Percentiles rank a stretch among this genome's conserved stretches.
phyloP scores from a whole-genome alignment of 2,113 vertebrate species.

The Balaeniceps rex region DNA sequence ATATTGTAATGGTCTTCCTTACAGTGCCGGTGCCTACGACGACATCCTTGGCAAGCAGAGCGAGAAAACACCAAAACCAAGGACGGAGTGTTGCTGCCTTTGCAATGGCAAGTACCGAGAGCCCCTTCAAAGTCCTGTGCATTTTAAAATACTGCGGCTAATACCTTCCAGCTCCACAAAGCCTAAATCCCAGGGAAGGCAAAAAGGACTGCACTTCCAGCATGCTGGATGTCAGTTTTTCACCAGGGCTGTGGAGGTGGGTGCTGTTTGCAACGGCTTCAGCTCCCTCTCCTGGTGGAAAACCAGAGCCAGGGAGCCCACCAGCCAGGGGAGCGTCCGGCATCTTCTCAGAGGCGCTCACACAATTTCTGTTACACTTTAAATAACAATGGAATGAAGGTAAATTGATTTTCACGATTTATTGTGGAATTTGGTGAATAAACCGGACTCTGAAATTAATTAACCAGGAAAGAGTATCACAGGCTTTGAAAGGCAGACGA shows the following conservation, averaged over 20 bases:
- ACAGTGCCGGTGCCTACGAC: rapidly evolving
- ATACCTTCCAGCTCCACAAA: background rate
- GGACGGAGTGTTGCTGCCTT: rapidly evolving
- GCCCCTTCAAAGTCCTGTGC: too few species aligned
- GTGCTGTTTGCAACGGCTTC: slow-evolving; percentile 59
- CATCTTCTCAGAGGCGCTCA: background rate
- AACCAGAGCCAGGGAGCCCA: background rate
- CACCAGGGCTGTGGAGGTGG: background rate
- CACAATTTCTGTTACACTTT: background rate
- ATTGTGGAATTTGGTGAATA: rapidly evolving
- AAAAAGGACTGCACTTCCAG: background rate
- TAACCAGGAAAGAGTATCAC: background rate
- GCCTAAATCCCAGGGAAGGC: background rate
- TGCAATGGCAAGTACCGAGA: rapidly evolving
- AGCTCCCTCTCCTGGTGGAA: slow-evolving; percentile 74
- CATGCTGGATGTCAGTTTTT: background rate
- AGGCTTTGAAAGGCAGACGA: background rate
- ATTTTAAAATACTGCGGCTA: background rate
- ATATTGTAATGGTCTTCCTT: rapidly evolving
- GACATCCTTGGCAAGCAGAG: background rate
- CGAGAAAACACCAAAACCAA: background rate
- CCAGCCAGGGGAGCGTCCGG: background rate
- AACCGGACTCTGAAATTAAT: background rate
- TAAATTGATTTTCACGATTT: background rate
- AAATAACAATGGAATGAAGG: background rate